Percentiles rank a stretch among this genome's conserved stretches.
These are phyloP conservation scores for Pipistrellus pipistrellus DNA, from an alignment of 2,797 vertebrate species.

Conservation along the genomic window DNA sequence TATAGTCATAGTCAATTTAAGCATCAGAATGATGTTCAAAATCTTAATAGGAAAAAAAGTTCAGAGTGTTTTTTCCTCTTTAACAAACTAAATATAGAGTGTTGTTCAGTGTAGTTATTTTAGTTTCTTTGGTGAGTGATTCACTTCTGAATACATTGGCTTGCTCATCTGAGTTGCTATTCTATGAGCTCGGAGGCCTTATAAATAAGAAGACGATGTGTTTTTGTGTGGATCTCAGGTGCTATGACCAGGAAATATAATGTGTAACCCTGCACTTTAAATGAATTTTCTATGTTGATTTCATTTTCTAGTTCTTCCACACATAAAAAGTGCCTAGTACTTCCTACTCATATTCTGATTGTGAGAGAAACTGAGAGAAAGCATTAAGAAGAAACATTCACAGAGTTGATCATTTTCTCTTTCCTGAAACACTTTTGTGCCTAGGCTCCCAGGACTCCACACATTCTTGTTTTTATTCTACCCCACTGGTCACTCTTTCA, in stretches of 20 bases:
- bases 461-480: background rate
- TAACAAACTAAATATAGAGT: conserved; percentile 49
- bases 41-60: conserved; percentile 47
- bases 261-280: conserved; percentile 69
- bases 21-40: conserved; percentile 71
- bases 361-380: background rate
- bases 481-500: background rate
- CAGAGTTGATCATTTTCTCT: background rate
- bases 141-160: conserved; percentile 77
- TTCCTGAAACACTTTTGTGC: background rate
- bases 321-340: background rate
- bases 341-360: background rate
- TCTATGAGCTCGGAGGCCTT: conserved; percentile 59
- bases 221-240: conserved; percentile 71
- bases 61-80: background rate
- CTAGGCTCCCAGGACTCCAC: background rate
- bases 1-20: conserved; percentile 77
- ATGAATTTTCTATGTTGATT: conserved; percentile 65
- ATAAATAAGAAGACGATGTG: conserved; percentile 68
- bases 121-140: conserved; percentile 43
- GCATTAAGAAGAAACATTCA: background rate
- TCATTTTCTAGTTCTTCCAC: conserved; percentile 37
- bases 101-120: conserved; percentile 36
- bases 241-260: conserved; percentile 76
- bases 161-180: conserved; percentile 56